A percentile compares a stretch with the other conserved stretches of the same genome.
phyloP scores from a whole-genome alignment of 2,797 vertebrate species.

The Sorex maritimensis region DNA sequence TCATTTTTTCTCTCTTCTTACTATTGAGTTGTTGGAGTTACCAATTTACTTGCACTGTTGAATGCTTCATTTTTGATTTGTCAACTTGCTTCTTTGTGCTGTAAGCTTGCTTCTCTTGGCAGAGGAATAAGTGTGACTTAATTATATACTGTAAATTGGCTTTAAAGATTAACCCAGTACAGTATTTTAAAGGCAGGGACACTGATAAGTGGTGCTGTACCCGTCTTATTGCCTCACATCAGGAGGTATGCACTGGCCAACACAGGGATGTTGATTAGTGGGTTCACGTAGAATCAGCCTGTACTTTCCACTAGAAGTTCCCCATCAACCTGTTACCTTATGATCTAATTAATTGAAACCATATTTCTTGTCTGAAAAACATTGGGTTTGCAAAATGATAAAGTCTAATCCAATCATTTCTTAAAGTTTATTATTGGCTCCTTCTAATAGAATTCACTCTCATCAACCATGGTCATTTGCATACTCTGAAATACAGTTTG shows the following conservation, averaged over 20 bases:
- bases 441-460: neutral
- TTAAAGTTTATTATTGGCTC: slow-evolving; percentile 42
- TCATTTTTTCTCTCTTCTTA: neutral
- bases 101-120: slow-evolving; percentile 21
- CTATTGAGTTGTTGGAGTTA: slow-evolving; percentile 50
- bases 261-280: neutral
- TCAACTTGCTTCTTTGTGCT: slow-evolving; percentile 38
- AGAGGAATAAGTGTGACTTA: slow-evolving; percentile 38
- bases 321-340: slow-evolving; percentile 12
- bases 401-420: slow-evolving; percentile 33
- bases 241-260: neutral
- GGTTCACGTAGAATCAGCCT: neutral
- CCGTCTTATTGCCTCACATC: neutral
- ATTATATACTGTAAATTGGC: slow-evolving; percentile 35
- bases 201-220: slow-evolving; percentile 15
- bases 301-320: slow-evolving; percentile 10
- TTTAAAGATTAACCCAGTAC: slow-evolving; percentile 16
- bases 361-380: slow-evolving; percentile 18
- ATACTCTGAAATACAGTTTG: slow-evolving; percentile 47
- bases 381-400: slow-evolving; percentile 4
- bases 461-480: slow-evolving; percentile 21
- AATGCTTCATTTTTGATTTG: slow-evolving; percentile 49
- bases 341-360: neutral
- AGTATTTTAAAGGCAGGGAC: slow-evolving; percentile 30
- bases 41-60: slow-evolving; percentile 13